Conservation (phyloP, 2,113 vertebrate genomes). For the Sorex araneus region DNA sequence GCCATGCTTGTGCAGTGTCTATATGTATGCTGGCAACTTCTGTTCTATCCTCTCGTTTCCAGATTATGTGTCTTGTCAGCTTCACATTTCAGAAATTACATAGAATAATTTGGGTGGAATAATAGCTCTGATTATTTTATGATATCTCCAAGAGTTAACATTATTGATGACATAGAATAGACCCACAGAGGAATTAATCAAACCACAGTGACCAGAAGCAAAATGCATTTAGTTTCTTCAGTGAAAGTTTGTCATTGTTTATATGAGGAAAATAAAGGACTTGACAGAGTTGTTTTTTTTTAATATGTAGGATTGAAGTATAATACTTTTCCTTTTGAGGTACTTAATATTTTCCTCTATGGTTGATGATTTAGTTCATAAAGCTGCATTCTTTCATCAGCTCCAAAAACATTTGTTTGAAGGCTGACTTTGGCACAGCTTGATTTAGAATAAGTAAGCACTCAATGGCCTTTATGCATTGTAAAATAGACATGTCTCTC, state of each 20-base stretch:
- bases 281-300: background rate
- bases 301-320: background rate
- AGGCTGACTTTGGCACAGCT: slow-evolving; percentile 9
- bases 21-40: background rate
- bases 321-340: too few relatives aligned
- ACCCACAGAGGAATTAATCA: slow-evolving; percentile 42
- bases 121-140: background rate
- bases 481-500: slow-evolving; percentile 37
- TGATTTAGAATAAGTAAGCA: background rate
- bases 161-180: slow-evolving; percentile 18
- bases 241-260: slow-evolving; percentile 47
- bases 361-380: background rate
- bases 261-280: slow-evolving; percentile 7
- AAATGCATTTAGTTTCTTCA: slow-evolving; percentile 14
- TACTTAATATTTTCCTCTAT: slow-evolving; percentile 2
- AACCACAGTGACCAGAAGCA: background rate
- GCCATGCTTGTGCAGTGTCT: background rate
- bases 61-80: background rate
- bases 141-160: background rate
- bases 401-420: background rate
- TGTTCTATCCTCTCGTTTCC: background rate
- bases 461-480: background rate
- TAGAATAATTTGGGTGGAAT: background rate
- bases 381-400: background rate
- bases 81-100: background rate